A percentile compares a stretch with the other conserved stretches of the same genome.
These are phyloP conservation scores for Drosophila eohydei DNA, from an alignment of 2,888 invertebrate species.

Conservation along the genomic window DNA sequence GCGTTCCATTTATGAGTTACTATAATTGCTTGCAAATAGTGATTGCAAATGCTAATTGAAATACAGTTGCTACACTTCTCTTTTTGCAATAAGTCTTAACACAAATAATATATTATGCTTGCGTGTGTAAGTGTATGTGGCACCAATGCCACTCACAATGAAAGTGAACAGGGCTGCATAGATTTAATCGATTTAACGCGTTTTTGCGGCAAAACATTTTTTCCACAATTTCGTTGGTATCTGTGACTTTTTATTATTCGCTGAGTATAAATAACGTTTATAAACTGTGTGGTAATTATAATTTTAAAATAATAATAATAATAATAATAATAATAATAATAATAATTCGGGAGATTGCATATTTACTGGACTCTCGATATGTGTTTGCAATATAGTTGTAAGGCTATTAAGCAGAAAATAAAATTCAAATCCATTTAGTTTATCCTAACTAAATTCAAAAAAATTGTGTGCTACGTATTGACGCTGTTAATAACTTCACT, in stretches of 20 bases:
- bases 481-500: too few relatives aligned
- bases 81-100: slow-evolving; percentile 65
- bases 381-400: too few relatives aligned
- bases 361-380: too few relatives aligned
- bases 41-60: slow-evolving; percentile 30
- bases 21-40: slow-evolving; percentile 12
- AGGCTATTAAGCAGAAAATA: too few relatives aligned
- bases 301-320: too few relatives aligned
- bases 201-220: slow-evolving; percentile 6
- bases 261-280: too few relatives aligned
- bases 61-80: slow-evolving; percentile 45
- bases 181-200: slow-evolving; percentile 35
- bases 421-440: too few relatives aligned
- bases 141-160: slow-evolving; percentile 43
- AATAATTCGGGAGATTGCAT: too few relatives aligned
- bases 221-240: background rate
- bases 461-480: too few relatives aligned
- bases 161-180: slow-evolving; percentile 34
- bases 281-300: too few relatives aligned
- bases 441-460: too few relatives aligned
- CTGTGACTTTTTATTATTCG: background rate
- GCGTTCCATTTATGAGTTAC: slow-evolving; percentile 15
- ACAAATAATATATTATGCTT: slow-evolving; percentile 62
- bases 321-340: too few relatives aligned
- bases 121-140: slow-evolving; percentile 70